Evolutionary conservation across 2,113 vertebrate genomes (phyloP), one percentile per base, ranked within the genome.

Genomic region (Macroglossus sobrinus): DNA sequence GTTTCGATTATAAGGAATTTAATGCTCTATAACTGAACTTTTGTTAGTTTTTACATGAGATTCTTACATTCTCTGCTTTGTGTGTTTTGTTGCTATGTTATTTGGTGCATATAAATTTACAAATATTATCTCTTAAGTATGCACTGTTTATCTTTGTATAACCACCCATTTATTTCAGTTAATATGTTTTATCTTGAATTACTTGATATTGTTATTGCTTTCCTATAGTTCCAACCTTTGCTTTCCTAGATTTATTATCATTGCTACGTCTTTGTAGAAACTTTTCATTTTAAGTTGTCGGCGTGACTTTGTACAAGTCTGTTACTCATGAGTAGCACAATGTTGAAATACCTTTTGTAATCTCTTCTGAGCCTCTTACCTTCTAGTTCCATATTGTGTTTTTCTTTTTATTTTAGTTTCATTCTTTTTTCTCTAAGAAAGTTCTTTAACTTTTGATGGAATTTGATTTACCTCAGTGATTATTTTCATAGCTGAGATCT

Each of bases 31-130:
- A 75, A 71, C 19, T 38, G 28, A 84, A 71, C 33, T 61, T 84
- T 88, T 79, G 40, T 55, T 57, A 22, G 16, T 53, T 91, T 96
- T 68, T 80, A 28, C 53, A 55, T 35, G 33, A 81, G 80, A 28
- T 57, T 84, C 86, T 72, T n/a, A 30, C 1, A 71, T 16, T 74
- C 38, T 87, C 94, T 40, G 15, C 45, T 84, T 90, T 90, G 21
- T 89, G 79, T 81, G n/a, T 74, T 96, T 89, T 93, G 33, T 63
- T 86, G 57, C 64, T 72, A 8, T 89, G 71, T 94, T 96, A 84
- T 68, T 74, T 84, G 94, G 82, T 75, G 47, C 84, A 59, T 93
- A 89, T 79, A 92, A 53, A 79, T 93, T 95, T 15, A 84, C 28
- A 84, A n/a, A 38, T 53, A 50, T 74, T 69, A 57, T 47, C 30